Evolutionary conservation across 2,888 invertebrate genomes (phyloP).

Genomic region (Nineta flava): DNA sequence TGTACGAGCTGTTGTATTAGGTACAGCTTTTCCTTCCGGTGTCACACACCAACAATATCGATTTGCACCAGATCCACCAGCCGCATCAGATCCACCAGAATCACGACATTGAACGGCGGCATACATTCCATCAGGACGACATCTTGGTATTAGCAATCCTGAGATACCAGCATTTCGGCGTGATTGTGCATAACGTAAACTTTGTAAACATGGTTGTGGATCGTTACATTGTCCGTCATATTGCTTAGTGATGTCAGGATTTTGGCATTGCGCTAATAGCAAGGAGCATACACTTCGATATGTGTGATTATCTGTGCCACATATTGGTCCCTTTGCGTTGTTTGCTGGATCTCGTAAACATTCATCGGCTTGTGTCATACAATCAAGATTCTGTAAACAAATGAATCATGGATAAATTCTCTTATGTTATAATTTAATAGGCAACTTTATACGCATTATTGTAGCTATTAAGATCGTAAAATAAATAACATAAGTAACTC

Average conservation of each 20-base stretch:
- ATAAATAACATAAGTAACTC: too few species aligned
- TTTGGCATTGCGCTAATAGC: conserved; percentile 58
- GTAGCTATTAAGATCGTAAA: too few species aligned
- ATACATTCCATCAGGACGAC: conserved; percentile 70
- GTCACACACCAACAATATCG: conserved; percentile 81
- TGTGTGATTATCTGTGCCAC: conserved; percentile 67
- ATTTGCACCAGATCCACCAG: conserved; percentile 20
- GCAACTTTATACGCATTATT: too few species aligned
- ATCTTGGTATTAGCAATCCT: conserved; percentile 51
- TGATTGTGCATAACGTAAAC: conserved; percentile 1
- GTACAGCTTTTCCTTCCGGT: conserved; percentile 58
- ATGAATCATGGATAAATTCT: too few species aligned
- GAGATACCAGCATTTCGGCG: conserved; percentile 24
- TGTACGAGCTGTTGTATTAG: conserved; percentile 59
- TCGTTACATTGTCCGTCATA: conserved; percentile 58
- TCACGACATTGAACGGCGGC: conserved; percentile 75
- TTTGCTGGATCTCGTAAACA: conserved; percentile 2
- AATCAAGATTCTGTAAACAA: not conserved
- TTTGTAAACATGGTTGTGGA: conserved; percentile 3
- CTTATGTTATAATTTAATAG: too few species aligned
- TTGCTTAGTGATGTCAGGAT: conserved; percentile 52
- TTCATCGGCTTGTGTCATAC: conserved; percentile 3
- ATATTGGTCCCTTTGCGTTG: conserved; percentile 37
- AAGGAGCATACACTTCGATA: conserved; percentile 70
- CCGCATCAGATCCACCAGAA: conserved; percentile 30